Evolutionary conservation across 2,888 invertebrate genomes (phyloP), one percentile per base, ranked within the genome.

Genomic region (Drosophila robusta): DNA sequence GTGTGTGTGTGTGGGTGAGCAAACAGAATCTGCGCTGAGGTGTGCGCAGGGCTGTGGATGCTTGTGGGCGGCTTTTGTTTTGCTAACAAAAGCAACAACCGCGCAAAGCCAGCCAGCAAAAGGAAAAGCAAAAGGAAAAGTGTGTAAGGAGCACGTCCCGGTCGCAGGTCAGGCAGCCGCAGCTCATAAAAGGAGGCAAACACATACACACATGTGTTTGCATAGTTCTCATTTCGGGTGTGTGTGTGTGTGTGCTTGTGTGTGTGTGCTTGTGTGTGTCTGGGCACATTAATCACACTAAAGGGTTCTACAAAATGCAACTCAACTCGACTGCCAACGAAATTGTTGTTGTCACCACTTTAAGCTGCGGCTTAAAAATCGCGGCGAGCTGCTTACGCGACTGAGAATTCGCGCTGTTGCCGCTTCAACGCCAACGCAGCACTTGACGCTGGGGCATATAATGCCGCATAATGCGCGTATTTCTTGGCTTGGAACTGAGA

Each of bases 231-330:
- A 18, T 45, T n/a, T 22, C 49, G 50, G 56, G 55, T 64, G 42
- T 42, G 32, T 60, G 44, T 55, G 52, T 63, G 75, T 55, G 46
- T 45, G 50, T 61, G 60, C 49, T 62, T 49, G 51, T 64, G 52
- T 62, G 61, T 47, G 42, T 68, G 46, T 44, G 55, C 50, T 66
- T 57, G 63, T 58, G 49, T 67, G 58, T 61, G 77, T 66, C 62
- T 74, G 62, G 70, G 79, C 78, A 83, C 87, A 85, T 85, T 85
- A 85, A 85, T 85, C 88, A 85, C 86, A 85, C 88, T 85, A 87
- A 85, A 87, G 87, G 82, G 86, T 85, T 87, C 64, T 85, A 83
- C 87, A 87, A 85, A 85, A 85, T 85, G 86, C 88, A 87, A 78
- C 78, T 68, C 71, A 64, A 70, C 70, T 72, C 64, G 66, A 16